Evolutionary conservation across 2,797 vertebrate genomes (phyloP).

Genomic region (Megaceryle alcyon): DNA sequence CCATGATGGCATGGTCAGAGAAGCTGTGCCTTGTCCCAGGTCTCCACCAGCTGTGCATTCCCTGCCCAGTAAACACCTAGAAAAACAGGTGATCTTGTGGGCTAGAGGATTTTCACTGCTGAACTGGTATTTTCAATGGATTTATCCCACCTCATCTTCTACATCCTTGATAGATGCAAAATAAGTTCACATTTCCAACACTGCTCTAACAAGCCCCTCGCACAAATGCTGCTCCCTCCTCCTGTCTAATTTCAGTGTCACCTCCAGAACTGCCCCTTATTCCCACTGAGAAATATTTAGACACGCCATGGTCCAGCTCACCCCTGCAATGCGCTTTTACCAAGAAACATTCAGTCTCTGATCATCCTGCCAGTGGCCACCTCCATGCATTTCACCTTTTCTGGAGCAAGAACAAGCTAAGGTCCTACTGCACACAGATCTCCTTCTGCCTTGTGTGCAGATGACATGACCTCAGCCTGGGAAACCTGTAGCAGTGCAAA

Average conservation of each 20-base stretch:
- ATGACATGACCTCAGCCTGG: neutral
- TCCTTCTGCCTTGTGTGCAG: neutral
- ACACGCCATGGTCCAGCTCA: neutral
- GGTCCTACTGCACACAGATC: neutral
- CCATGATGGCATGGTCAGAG: neutral
- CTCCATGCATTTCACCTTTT: accelerated
- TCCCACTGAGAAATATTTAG: neutral
- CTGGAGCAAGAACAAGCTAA: neutral
- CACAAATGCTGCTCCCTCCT: neutral
- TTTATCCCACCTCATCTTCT: neutral
- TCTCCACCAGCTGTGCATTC: no score
- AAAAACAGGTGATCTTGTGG: neutral
- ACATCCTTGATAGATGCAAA: neutral
- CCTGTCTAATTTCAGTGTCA: neutral
- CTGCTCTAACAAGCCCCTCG: neutral
- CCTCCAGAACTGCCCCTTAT: neutral
- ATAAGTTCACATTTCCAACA: neutral
- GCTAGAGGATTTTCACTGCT: no score
- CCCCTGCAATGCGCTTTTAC: neutral
- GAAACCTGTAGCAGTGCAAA: neutral
- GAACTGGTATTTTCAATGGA: neutral
- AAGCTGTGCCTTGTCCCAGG: neutral
- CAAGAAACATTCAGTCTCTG: no score
- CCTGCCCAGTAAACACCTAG: neutral
- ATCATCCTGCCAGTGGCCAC: neutral